These are phyloP conservation scores for Vanacampus margaritifer DNA, from an alignment of 2,113 vertebrate species.

Conservation along the genomic window DNA sequence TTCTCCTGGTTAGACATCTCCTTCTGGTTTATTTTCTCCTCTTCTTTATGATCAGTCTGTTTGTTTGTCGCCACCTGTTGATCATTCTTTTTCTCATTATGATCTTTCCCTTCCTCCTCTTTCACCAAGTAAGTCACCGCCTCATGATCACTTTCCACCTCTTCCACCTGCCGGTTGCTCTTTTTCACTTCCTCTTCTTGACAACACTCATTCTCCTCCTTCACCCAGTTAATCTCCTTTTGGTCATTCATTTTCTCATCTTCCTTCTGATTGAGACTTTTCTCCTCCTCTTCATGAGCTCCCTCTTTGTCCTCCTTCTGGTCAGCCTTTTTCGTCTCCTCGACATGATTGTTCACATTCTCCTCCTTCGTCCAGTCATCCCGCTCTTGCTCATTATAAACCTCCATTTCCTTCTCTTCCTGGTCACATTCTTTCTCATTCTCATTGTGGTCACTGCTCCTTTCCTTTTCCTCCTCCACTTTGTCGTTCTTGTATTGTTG, in stretches of 20 bases:
- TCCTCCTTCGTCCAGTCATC: neutral
- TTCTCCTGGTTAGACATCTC: neutral
- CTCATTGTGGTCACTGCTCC: neutral
- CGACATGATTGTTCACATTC: neutral
- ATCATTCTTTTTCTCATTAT: neutral
- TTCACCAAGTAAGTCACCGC: neutral
- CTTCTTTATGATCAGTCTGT: neutral
- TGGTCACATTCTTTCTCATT: neutral
- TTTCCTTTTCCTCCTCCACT: neutral
- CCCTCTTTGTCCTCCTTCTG: neutral
- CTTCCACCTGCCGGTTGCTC: neutral
- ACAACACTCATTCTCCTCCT: neutral
- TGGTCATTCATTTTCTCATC: neutral
- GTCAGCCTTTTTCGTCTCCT: neutral
- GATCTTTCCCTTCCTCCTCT: too few relatives aligned
- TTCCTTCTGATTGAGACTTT: neutral
- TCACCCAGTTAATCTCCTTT: neutral
- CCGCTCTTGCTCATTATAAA: neutral
- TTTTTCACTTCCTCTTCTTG: too few relatives aligned
- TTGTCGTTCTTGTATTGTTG: neutral
- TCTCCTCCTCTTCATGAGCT: neutral
- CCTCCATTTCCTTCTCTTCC: neutral
- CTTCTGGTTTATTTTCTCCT: too few relatives aligned
- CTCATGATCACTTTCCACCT: neutral
- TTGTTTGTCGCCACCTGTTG: neutral